Conservation (phyloP, 2,113 vertebrate species). For the Oophaga pumilio region DNA sequence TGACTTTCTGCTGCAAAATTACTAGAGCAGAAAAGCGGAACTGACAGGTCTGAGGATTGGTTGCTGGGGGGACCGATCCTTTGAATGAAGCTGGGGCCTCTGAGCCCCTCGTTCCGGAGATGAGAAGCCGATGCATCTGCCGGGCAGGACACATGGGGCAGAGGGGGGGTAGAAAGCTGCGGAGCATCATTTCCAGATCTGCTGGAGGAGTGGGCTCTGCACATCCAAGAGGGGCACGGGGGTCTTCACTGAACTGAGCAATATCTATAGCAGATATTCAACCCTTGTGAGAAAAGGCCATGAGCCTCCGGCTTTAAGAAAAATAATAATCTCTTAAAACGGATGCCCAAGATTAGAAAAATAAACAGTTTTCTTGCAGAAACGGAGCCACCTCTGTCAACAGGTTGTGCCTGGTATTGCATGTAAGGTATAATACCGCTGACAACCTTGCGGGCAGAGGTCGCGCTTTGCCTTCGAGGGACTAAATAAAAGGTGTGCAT, state of each 20-base stretch:
- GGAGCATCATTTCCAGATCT: neutral
- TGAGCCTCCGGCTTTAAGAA: too few relatives aligned
- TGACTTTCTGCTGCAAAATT: constrained; percentile 28
- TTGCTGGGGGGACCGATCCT: neutral
- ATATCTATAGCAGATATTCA: neutral
- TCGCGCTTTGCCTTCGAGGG: too few relatives aligned
- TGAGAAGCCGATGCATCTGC: neutral
- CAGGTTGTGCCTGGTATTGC: too few relatives aligned
- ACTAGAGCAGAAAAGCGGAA: constrained; percentile 48
- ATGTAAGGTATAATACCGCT: too few relatives aligned
- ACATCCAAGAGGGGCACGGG: neutral
- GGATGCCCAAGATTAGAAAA: too few relatives aligned
- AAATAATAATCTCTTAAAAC: neutral
- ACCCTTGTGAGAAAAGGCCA: neutral
- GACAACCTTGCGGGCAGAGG: too few relatives aligned
- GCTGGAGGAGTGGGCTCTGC: too few relatives aligned
- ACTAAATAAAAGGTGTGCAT: too few relatives aligned
- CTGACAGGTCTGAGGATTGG: constrained; percentile 46
- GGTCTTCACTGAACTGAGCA: neutral
- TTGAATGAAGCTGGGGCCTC: neutral
- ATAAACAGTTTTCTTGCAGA: too few relatives aligned
- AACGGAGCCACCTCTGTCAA: too few relatives aligned
- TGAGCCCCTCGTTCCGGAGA: neutral
- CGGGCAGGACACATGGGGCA: neutral
- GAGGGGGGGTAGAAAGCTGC: neutral